These are phyloP conservation scores for Taphrorychus bicolor DNA, from an alignment of 2,888 invertebrate species.

Conservation along the genomic window DNA sequence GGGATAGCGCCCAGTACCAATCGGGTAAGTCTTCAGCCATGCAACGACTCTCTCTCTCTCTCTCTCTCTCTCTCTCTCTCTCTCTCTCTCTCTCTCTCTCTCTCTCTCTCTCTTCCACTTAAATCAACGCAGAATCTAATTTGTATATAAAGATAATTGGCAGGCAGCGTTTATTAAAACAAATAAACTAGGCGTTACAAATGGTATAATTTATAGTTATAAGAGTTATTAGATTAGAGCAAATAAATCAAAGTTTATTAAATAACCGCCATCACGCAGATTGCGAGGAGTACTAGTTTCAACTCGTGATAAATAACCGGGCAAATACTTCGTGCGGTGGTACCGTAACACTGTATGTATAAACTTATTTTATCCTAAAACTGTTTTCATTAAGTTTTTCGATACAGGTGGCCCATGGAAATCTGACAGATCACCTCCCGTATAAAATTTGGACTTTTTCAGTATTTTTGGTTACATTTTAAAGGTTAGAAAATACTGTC, in stretches of 20 bases:
- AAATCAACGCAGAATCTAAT: conserved; percentile 21
- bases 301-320: conserved; percentile 21
- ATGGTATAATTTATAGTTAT: conserved; percentile 34
- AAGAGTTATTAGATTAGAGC: conserved; percentile 31
- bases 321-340: conserved; percentile 20
- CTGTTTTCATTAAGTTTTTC: no score
- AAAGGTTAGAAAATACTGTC: no score
- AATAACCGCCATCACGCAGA: conserved; percentile 16
- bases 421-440: no score
- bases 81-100: no score
- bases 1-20: neutral
- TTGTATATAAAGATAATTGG: conserved; percentile 34
- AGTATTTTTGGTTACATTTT: no score
- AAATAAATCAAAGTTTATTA: conserved; percentile 34
- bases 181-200: conserved; percentile 36
- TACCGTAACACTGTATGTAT: conserved; percentile 17
- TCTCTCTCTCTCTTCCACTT: no score
- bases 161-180: conserved; percentile 35
- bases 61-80: no score
- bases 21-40: conserved; percentile 1
- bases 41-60: no score
- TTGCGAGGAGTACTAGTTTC: conserved; percentile 15
- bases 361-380: no score
- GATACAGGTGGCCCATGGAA: no score
- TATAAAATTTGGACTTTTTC: no score